A percentile compares a stretch with the other conserved stretches of the same genome.
phyloP scores from a whole-genome alignment of 2,888 invertebrate species.

The Cephus pulcher region DNA sequence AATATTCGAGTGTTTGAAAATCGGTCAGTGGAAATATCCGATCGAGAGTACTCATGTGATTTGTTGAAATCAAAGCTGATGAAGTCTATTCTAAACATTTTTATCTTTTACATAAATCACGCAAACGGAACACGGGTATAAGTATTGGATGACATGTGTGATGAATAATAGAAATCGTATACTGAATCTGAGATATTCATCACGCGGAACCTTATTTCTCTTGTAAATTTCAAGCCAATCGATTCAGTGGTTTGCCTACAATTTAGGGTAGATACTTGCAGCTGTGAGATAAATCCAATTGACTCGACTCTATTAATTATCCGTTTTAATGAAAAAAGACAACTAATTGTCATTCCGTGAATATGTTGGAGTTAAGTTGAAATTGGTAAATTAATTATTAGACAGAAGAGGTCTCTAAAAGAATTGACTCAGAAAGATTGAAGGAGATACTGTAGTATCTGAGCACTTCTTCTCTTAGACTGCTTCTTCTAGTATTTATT shows the following conservation, averaged over 20 bases:
- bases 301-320: background rate
- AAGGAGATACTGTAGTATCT: too few relatives aligned
- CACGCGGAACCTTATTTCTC: background rate
- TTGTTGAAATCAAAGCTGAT: background rate
- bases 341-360: background rate
- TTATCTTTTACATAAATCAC: background rate
- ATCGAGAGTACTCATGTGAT: background rate
- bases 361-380: background rate
- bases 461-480: background rate
- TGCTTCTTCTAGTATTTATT: background rate
- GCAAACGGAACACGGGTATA: background rate
- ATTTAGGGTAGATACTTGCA: too few relatives aligned
- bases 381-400: background rate
- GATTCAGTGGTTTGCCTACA: background rate
- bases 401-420: background rate
- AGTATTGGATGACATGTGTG: background rate
- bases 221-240: background rate
- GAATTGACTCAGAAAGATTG: background rate
- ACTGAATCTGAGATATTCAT: background rate
- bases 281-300: too few relatives aligned
- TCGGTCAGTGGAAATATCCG: background rate
- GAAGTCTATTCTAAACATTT: background rate
- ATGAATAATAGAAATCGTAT: background rate
- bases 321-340: background rate
- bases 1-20: background rate